Percentiles rank a stretch among this genome's conserved stretches.
Conservation (phyloP, 2,888 invertebrate species). For the Aspidiotus rigidus region DNA sequence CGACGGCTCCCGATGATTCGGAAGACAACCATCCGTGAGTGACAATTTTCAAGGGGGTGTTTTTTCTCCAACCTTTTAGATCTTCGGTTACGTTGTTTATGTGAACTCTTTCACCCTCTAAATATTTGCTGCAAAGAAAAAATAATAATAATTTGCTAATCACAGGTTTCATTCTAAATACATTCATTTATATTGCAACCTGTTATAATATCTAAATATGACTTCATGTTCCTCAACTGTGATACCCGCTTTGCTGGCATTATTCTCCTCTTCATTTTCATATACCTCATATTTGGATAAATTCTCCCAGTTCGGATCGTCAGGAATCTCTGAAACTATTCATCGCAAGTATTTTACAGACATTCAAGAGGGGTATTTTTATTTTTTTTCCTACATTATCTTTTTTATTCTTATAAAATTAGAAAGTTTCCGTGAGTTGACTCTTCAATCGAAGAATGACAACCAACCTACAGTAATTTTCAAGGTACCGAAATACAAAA, state of each 20-base stretch:
- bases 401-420: neutral
- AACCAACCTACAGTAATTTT: neutral
- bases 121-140: slow-evolving; percentile 8
- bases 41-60: slow-evolving; percentile 29
- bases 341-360: neutral
- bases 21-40: slow-evolving; percentile 35
- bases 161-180: neutral
- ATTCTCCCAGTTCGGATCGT: neutral
- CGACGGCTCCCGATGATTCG: slow-evolving; percentile 21
- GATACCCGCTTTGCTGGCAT: slow-evolving; percentile 9
- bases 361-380: neutral
- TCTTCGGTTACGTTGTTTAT: slow-evolving; percentile 19
- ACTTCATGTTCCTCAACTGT: slow-evolving; percentile 31
- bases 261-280: slow-evolving; percentile 6
- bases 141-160: neutral
- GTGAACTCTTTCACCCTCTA: slow-evolving; percentile 11
- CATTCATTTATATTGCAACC: neutral
- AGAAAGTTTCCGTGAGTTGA: neutral
- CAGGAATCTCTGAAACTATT: neutral
- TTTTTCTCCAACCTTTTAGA: slow-evolving; percentile 25
- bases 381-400: neutral
- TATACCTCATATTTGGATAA: neutral
- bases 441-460: neutral
- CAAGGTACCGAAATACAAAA: neutral
- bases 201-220: slow-evolving; percentile 28